Evolutionary conservation across 2,797 vertebrate species (phyloP), one percentile per base, ranked within the genome.

Genomic region (Mormyrus proboscirostris): DNA sequence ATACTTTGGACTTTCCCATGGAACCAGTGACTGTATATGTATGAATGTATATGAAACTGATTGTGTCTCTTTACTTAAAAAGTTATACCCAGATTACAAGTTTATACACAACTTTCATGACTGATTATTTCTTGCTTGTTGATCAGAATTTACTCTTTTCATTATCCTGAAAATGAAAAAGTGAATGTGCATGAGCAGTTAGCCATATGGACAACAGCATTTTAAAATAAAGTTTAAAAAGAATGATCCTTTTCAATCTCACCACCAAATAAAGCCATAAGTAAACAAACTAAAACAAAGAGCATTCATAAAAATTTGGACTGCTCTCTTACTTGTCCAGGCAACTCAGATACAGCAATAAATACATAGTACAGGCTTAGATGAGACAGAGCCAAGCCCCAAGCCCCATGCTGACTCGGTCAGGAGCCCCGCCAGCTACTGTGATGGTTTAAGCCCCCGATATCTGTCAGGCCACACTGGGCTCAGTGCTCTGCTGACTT

Each of bases 351-450:
- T 65, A 44, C 47, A 5, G 51, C 29, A 51, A 82, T 88, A 88
- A 57, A 88, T 88, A 88, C 88, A 88, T 22, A 73, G 88, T 55
- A 65, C 65, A 88, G 29, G 49, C 14, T 53, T 53, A 88, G 25
- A 8, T 44, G 33, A 79, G 38, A 19, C 14, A 4, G 33, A 44
- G 73, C 73, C 73, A 79, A 79, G 44, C 38, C 33, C 73, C 29
- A 33, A 33, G 29, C 29, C 29, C 29, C 73, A n/a, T 8, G 16
- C 38, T 38, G 14, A 38, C 73, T 79, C 5, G 7, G 73, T 6
- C 73, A 79, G 73, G 14, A 41, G 38, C 38, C 6, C 14, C 0
- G 73, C 38, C 73, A 79, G 73, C 38, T 44, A n/a, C 73, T 44
- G 33, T 44, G 38, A 41, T 38, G 16, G 73, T 79, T 16, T 79